Evolutionary conservation across 2,113 vertebrate species (phyloP).

Genomic region (Pedetes capensis): DNA sequence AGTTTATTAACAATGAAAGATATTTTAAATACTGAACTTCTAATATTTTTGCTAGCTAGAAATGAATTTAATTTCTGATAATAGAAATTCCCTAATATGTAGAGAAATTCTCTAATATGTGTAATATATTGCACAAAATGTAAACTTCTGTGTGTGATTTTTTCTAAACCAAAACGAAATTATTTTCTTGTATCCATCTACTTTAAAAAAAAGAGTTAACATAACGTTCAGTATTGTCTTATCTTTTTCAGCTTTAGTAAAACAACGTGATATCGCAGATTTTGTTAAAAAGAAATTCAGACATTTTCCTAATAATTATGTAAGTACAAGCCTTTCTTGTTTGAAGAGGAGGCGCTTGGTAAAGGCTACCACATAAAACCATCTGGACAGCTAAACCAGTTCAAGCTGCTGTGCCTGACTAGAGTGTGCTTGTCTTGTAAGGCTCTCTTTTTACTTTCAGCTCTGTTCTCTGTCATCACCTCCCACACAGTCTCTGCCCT

Average conservation of each 20-base stretch:
- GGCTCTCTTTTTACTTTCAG: constrained; percentile 9
- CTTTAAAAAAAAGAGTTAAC: background rate
- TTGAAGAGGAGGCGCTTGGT: background rate
- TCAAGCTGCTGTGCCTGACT: background rate
- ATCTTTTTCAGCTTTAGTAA: background rate
- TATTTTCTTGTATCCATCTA: background rate
- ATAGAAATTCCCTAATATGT: background rate
- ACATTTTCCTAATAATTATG: background rate
- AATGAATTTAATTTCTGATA: background rate
- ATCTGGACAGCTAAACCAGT: background rate
- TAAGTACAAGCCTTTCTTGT: background rate
- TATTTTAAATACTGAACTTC: constrained; percentile 13
- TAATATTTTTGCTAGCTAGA: background rate
- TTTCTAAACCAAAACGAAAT: constrained; percentile 11
- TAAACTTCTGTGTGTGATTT: background rate
- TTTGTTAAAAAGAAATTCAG: background rate
- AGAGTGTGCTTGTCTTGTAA: constrained; percentile 26
- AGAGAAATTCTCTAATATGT: background rate
- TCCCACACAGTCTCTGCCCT: constrained; percentile 15
- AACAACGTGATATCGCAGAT: background rate
- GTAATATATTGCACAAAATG: background rate
- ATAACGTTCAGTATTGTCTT: background rate
- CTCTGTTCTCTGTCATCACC: constrained; percentile 38
- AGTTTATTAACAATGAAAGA: background rate
- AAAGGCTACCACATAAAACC: background rate